Evolutionary conservation across 2,113 vertebrate genomes (phyloP), one percentile per base, ranked within the genome.

Genomic region (Himantopus leucocephalus): DNA sequence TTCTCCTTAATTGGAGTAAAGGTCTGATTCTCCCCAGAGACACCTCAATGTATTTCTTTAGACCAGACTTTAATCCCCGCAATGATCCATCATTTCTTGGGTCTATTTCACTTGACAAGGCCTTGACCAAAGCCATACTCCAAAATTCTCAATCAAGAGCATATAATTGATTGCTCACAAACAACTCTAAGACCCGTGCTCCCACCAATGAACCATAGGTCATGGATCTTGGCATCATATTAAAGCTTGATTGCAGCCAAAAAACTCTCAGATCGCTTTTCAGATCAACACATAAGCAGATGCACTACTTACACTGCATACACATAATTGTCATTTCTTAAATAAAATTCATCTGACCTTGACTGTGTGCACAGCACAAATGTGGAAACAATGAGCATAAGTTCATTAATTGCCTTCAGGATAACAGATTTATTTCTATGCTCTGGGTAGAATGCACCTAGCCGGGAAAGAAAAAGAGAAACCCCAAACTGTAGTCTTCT

Each of bases 41-140:
- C 12, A 80, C 27, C 50, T 53, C 56, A 55, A 59, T 45, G 26
- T 30, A 41, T 75, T 88, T 94, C 67, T 91, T 78, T 47, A 80
- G 58, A 89, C 24, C 26, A 72, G 76, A 85, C 20, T 94, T 95
- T 90, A 82, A 92, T 96, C 39, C 68, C 39, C 60, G 26, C 93
- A 72, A 82, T 93, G 80, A 94, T 95, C 78, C 47, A 71, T 93
- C 81, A 93, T 88, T 96, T 94, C 78, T 92, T 91, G 48, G 34
- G 47, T 93, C 78, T 86, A 37, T 95, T 91, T 92, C 68, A 55
- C 34, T 94, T 92, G 96, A 91, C 91, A 96, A 92, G 56, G 64
- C 91, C 75, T 93, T 90, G 82, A 90, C 71, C 91, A 95, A 89
- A 95, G 66, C 58, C 52, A 58, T 35, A 82, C 34, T 78, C 68